Base-by-base conservation (phyloP, 2,113 vertebrate species). In the Mirounga angustirostris region DNA sequence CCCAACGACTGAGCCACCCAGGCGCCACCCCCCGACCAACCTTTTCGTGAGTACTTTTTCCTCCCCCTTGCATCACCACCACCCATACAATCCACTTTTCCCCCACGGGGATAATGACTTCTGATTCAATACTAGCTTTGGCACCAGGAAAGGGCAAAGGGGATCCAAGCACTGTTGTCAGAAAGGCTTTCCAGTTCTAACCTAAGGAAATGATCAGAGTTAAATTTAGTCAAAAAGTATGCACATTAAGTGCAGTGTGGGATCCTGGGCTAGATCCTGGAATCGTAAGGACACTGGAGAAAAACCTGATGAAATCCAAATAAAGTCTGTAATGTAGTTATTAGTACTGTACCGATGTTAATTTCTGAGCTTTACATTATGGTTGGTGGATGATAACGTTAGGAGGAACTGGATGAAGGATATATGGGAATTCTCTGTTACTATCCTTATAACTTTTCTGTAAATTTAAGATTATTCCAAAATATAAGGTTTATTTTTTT, bases 391-490 rank as follows among this genome's bases (percentile, higher is more conserved):
- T 87, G 40, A 58, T 59, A 92, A 74, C 36, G 67, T 78, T 8
- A 94, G 46, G 52, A 73, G 11, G 94, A 94, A n/a, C 26, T 86
- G 19, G 9, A 24, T 85, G 10, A 92, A 89, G 28, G 30, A 89
- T 46, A 43, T n/a, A 80, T 7, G 36, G 13, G 30, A 90, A 89
- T 50, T 76, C 22, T 80, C 11, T 86, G n/a, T 50, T 40, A 73
- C 46, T 83, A 92, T 40, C 83, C 74, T 73, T 65, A 7, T n/a
- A 94, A 92, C 7, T 78, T 65, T 95, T 82, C 54, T 54, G 36
- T 82, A 82, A 76, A 85, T 22, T 59, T 94, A 76, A 87, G 76
- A 78, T 63, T 89, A 78, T 63, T 89, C 18, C 15, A 94, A 97
- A 96, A 79, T 79, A 63, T 79, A 69, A 83, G 22, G 0, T 18